These are phyloP conservation scores for Epinephelus moara DNA, from an alignment of 2,113 vertebrate genomes.

Conservation along the genomic window DNA sequence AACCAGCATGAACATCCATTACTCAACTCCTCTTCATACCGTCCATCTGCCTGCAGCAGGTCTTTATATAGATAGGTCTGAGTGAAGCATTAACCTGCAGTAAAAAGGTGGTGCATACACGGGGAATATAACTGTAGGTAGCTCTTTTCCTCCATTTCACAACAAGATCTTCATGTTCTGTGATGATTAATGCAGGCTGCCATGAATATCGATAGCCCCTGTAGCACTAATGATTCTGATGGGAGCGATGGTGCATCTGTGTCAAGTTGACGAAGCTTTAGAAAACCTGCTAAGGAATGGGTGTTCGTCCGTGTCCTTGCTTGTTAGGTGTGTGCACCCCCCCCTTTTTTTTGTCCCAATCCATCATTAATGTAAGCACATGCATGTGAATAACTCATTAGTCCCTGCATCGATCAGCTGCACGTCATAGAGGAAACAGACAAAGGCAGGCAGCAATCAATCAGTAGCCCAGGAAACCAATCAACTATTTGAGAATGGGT, in stretches of 20 bases:
- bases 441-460: constrained; percentile 72
- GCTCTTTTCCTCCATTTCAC: constrained; percentile 46
- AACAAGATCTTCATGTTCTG: constrained; percentile 48
- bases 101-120: constrained; percentile 13
- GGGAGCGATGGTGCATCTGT: constrained; percentile 24
- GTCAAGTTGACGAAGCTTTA: constrained; percentile 28
- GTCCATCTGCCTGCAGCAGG: constrained; percentile 37
- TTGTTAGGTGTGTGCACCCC: constrained; percentile 10
- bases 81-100: constrained; percentile 15
- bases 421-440: constrained; percentile 64
- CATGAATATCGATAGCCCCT: constrained; percentile 48
- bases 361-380: constrained; percentile 61
- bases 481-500: constrained; percentile 67
- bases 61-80: constrained; percentile 14
- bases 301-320: constrained; percentile 7
- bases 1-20: constrained; percentile 18
- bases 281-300: constrained; percentile 35
- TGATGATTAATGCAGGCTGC: constrained; percentile 60
- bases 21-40: constrained; percentile 8
- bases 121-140: constrained; percentile 42
- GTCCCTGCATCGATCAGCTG: constrained; percentile 72
- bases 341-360: background rate
- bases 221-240: constrained; percentile 61
- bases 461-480: constrained; percentile 75
- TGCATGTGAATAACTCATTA: constrained; percentile 77